Percentiles rank a stretch among this genome's conserved stretches.
These are phyloP conservation scores for Sminthurinus signatus DNA, from an alignment of 1,140 invertebrate species.

Conservation along the genomic window DNA sequence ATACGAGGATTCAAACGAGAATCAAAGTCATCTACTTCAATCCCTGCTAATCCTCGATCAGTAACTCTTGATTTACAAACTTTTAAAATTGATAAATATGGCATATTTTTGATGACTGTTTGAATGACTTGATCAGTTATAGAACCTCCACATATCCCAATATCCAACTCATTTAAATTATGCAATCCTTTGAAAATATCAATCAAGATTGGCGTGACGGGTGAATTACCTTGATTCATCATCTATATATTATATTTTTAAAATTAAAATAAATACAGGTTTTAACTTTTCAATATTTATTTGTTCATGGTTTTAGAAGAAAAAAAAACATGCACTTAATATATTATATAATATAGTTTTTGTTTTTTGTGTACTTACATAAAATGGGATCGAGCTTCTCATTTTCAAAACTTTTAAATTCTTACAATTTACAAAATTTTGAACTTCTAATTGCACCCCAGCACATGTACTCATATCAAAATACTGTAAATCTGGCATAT, in stretches of 20 bases:
- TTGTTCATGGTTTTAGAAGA: too few species aligned
- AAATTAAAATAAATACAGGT: background rate
- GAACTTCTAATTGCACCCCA: background rate
- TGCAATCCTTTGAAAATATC: background rate
- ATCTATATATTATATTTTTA: background rate
- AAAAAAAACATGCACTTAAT: too few species aligned
- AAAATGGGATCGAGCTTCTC: constrained; percentile 16
- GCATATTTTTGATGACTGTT: constrained; percentile 9
- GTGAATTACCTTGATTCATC: background rate
- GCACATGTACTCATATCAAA: constrained; percentile 12
- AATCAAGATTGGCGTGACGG: background rate
- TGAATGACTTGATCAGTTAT: constrained; percentile 15
- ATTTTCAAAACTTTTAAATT: constrained; percentile 19
- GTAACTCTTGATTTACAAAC: constrained; percentile 15
- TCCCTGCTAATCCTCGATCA: constrained; percentile 18
- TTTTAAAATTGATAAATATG: constrained; percentile 1
- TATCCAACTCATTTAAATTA: constrained; percentile 8
- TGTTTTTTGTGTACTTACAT: constrained; percentile 12
- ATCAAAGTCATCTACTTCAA: constrained; percentile 20
- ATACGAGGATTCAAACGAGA: background rate
- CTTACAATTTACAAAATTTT: background rate
- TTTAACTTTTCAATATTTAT: constrained; percentile 1
- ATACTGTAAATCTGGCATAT: constrained; percentile 5
- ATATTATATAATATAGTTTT: too few species aligned
- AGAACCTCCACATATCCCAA: constrained; percentile 12